Base-by-base conservation (phyloP, 2,113 vertebrate genomes). In the Gambusia holbrooki region DNA sequence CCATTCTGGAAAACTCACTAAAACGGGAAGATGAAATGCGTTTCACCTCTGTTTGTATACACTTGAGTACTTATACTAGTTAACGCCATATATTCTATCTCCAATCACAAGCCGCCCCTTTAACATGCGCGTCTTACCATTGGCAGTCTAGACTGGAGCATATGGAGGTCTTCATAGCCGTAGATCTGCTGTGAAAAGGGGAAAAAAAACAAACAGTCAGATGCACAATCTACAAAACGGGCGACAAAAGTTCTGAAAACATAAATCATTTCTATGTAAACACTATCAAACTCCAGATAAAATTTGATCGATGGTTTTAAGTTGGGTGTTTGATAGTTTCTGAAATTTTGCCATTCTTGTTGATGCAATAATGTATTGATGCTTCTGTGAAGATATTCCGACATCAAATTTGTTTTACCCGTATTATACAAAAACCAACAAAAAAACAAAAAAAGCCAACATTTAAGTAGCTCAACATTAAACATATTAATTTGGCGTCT, bases 161-260 rank as follows among this genome's bases (percentile, higher is more conserved):
- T 96, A 87, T 99, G 98, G 65, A 99, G 96, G 91, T 99, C 97
- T 30, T 99, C 98, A 63, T 99, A 99, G 84, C 98, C 96, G 58
- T 99, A 99, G 81, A 99, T 98, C 95, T 98, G 96, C 90, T 94
- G 92, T 67, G 48, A 82, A 81, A 74, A 48, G 88, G 25, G 88
- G 11, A 58, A 58, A 58, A 9, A 54, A 79, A 54, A 88, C n/a
- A 42, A 15, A 4, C 13, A 42, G 19, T 54, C 0, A 79, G 7
- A 25, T 11, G 66, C n/a, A 62, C n/a, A 42, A 17, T 15, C 17
- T 15, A 62, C 9, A 51, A 69, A 65, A 71, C 12, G 22, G 30
- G 27, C 9, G 25, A 30, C 13, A 68, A 9, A 73, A 30, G 30
- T 0, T 1, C 3, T 10, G 25, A 33, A 19, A 68, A 10, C 15